Evolutionary conservation across 1,140 invertebrate genomes (phyloP).

Genomic region (Hermatobates lingyangjiaoensis): DNA sequence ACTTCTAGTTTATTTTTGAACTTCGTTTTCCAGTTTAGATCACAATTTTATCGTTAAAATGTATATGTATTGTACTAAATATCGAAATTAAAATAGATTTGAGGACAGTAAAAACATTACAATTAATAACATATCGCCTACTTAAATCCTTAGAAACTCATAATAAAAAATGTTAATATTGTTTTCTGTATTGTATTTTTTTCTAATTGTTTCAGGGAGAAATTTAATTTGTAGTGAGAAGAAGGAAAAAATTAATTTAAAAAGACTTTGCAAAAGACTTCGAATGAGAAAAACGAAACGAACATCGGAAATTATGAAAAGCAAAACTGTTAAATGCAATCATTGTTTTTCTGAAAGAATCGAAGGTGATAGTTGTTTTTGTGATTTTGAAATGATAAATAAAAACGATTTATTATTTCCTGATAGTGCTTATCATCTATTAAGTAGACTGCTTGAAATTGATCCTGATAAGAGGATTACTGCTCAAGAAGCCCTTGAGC

Average conservation of each 20-base stretch:
- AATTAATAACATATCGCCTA: neutral
- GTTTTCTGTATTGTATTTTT: neutral
- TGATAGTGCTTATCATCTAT: constrained; percentile 47
- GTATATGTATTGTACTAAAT: neutral
- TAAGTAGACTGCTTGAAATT: constrained; percentile 51
- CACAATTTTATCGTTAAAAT: neutral
- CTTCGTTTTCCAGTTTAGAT: neutral
- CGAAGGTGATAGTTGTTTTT: constrained; percentile 2
- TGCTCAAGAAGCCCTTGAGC: constrained; percentile 48
- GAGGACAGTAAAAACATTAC: neutral
- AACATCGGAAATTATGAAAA: neutral
- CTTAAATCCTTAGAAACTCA: neutral
- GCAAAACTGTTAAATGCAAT: neutral
- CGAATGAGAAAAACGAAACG: neutral
- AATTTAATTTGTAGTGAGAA: constrained; percentile 32
- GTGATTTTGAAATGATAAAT: neutral
- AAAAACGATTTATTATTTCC: constrained; percentile 26
- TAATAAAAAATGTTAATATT: constrained; percentile 1
- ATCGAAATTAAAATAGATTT: neutral
- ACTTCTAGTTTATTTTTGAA: neutral
- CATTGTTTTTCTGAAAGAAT: neutral
- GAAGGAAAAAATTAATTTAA: constrained; percentile 29
- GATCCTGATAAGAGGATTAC: constrained; percentile 51
- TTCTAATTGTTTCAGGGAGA: constrained; percentile 24
- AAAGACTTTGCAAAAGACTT: constrained; percentile 26